Evolutionary conservation across 2,113 vertebrate species (phyloP).

Genomic region (Paradoxurus hermaphroditus): DNA sequence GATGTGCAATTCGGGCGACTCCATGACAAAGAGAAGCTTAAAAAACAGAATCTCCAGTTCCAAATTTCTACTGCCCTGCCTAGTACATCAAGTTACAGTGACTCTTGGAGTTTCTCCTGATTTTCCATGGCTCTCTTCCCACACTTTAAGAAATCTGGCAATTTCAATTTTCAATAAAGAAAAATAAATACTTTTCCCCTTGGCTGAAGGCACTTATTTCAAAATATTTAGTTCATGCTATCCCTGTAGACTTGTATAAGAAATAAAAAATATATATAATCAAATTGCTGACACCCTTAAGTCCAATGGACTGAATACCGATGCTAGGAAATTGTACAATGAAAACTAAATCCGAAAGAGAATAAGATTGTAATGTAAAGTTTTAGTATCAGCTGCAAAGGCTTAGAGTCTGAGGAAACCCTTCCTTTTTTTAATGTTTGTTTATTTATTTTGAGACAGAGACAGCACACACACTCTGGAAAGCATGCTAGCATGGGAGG

Average conservation of each 20-base stretch:
- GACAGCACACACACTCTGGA: too few relatives aligned
- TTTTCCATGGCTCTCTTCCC: neutral
- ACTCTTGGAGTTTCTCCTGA: neutral
- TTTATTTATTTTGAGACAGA: too few relatives aligned
- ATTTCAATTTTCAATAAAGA: neutral
- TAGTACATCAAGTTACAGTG: neutral
- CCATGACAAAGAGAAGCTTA: neutral
- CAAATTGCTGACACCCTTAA: neutral
- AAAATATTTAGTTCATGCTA: neutral
- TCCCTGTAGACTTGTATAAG: neutral
- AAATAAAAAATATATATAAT: neutral
- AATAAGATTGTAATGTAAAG: neutral
- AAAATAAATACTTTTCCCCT: neutral
- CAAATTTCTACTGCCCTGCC: too few relatives aligned
- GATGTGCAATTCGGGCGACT: neutral
- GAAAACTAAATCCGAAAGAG: neutral
- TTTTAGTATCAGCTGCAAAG: neutral
- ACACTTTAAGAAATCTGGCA: neutral
- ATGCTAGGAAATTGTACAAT: neutral
- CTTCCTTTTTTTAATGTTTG: neutral
- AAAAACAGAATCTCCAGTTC: neutral
- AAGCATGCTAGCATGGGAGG: too few relatives aligned
- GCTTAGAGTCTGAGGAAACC: neutral
- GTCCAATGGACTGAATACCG: neutral
- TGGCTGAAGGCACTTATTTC: conserved; percentile 1